phyloP scores from a whole-genome alignment of 2,888 invertebrate genomes.

The Chrysodeixis includens region DNA sequence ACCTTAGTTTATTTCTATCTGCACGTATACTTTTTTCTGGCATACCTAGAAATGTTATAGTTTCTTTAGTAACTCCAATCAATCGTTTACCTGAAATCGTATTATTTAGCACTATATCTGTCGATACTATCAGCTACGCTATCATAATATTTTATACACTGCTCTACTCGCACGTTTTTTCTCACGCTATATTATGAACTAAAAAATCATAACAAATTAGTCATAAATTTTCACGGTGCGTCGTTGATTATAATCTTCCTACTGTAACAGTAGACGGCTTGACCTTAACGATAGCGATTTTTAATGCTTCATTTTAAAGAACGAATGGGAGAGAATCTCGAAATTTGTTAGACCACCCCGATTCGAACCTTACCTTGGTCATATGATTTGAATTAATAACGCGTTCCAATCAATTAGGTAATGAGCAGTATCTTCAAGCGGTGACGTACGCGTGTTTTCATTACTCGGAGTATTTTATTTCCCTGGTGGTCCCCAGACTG shows the following conservation, averaged over 20 bases:
- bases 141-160: background rate
- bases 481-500: constrained; percentile 68
- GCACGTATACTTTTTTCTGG: too few species aligned
- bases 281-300: constrained; percentile 74
- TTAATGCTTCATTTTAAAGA: constrained; percentile 72
- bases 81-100: background rate
- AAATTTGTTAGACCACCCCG: constrained; percentile 76
- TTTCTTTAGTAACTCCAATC: too few species aligned
- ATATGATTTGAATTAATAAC: constrained; percentile 78
- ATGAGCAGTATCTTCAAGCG: constrained; percentile 68
- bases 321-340: constrained; percentile 62
- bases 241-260: constrained; percentile 73
- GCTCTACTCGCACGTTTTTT: constrained; percentile 26
- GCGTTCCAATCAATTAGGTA: constrained; percentile 77
- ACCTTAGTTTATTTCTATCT: too few species aligned
- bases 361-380: constrained; percentile 54
- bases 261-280: constrained; percentile 73
- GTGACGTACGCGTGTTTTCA: constrained; percentile 62
- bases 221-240: constrained; percentile 81
- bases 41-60: too few species aligned
- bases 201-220: constrained; percentile 60
- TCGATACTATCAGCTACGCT: background rate
- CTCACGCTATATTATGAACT: constrained; percentile 24
- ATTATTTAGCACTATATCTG: background rate
- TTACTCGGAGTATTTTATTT: constrained; percentile 58